phyloP scores from a whole-genome alignment of 2,797 vertebrate species.

The Lophius americanus region DNA sequence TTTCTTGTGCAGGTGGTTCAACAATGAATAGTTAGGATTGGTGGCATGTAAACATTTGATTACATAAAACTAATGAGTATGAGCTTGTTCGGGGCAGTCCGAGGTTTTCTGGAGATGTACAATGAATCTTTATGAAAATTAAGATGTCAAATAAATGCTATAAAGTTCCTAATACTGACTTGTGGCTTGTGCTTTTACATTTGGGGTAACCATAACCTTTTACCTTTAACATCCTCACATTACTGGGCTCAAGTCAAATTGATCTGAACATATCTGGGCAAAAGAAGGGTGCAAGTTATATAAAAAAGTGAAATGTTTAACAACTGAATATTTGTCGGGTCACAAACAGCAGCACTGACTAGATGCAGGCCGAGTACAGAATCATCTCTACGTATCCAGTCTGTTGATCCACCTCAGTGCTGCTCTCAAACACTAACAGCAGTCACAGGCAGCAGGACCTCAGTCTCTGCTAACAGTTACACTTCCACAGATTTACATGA shows the following conservation, averaged over 20 bases:
- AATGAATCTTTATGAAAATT: slow-evolving; percentile 36
- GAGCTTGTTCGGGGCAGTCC: slow-evolving; percentile 36
- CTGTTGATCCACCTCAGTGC: slow-evolving; percentile 48
- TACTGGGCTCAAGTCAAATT: slow-evolving; percentile 8
- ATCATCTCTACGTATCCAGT: slow-evolving; percentile 7
- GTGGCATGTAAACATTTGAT: slow-evolving; percentile 77
- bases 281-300: slow-evolving; percentile 48
- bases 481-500: slow-evolving; percentile 45
- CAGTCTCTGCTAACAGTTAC: slow-evolving; percentile 45
- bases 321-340: slow-evolving; percentile 48
- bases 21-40: slow-evolving; percentile 68
- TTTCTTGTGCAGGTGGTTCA: slow-evolving; percentile 85
- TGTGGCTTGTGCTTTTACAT: slow-evolving; percentile 17
- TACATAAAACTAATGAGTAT: slow-evolving; percentile 55
- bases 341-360: slow-evolving; percentile 57
- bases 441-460: slow-evolving; percentile 76
- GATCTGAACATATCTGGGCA: slow-evolving; percentile 26
- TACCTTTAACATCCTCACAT: slow-evolving; percentile 1
- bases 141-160: slow-evolving; percentile 4
- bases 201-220: slow-evolving; percentile 15
- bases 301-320: slow-evolving; percentile 42
- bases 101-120: slow-evolving; percentile 41
- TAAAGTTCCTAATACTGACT: slow-evolving; percentile 22
- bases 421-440: slow-evolving; percentile 69
- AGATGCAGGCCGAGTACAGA: slow-evolving; percentile 39